These are phyloP conservation scores for Coptotermes formosanus DNA, from an alignment of 1,140 invertebrate species.

Conservation along the genomic window DNA sequence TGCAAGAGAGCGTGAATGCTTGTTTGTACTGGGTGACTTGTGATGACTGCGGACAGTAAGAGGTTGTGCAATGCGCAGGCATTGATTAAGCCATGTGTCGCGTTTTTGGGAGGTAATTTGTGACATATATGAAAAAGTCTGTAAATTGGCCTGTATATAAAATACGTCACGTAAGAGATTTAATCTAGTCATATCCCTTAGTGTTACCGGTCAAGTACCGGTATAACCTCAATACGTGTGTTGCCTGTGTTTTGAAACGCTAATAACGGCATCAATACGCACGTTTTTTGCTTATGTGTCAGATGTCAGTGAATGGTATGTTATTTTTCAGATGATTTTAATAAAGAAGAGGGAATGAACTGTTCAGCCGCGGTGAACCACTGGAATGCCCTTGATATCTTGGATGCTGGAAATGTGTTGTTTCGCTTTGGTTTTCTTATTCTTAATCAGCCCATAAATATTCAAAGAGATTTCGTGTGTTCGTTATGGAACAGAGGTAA, in stretches of 20 bases:
- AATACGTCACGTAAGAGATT: not conserved
- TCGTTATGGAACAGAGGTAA: constrained; percentile 22
- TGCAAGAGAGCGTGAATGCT: too few species aligned
- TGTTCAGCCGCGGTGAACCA: not conserved
- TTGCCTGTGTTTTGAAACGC: too few species aligned
- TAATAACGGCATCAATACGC: not conserved
- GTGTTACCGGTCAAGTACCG: not conserved
- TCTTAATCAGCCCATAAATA: constrained; percentile 20
- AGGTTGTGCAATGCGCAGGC: too few species aligned
- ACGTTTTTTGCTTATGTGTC: not conserved
- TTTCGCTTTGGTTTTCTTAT: not conserved
- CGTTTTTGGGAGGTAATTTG: not conserved
- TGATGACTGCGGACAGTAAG: too few species aligned
- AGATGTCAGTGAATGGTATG: not conserved
- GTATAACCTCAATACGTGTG: not conserved
- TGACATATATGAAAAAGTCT: not conserved
- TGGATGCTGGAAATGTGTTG: not conserved
- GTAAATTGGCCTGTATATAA: not conserved
- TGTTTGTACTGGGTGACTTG: too few species aligned
- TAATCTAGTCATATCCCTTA: not conserved
- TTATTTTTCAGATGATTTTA: not conserved
- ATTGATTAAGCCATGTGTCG: not conserved
- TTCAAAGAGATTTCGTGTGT: not conserved
- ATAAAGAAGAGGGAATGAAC: not conserved
- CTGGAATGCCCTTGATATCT: not conserved